Base-by-base conservation (phyloP, 2,797 vertebrate genomes). In the Ataeniobius toweri region DNA sequence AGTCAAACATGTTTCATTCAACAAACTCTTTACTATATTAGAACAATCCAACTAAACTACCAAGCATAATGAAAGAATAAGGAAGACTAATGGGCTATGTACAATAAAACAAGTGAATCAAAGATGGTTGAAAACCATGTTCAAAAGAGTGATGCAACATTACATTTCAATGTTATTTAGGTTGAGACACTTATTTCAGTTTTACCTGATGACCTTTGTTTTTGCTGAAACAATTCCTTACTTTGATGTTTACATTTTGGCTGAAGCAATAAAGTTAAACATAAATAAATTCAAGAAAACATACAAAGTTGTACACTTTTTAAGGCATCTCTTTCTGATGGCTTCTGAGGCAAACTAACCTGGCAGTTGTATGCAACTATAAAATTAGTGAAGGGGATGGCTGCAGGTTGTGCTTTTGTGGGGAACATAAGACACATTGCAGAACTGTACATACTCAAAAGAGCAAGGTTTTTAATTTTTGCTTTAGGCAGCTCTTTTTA, bases 401-500 rank as follows among this genome's bases (percentile, higher is more conserved):
- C 18, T 51, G 16, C 18, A 53, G 6, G 18, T 53, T 20, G 18
- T 53, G 51, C 51, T 53, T 20, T 18, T 53, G 51, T 53, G 5
- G 16, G 51, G 5, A 53, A 53, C 51, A 51, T 14, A 51, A 18
- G 13, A 13, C 50, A 20, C 50, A 22, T 18, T 46, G 24, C 6
- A 46, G 24, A 69, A 69, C 24, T 14, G 13, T 26, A 26, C 5
- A 26, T n/a, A 69, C 26, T 48, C 22, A 24, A 69, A 48, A 48
- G 67, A 26, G 41, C 22, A 69, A 69, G 24, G 41, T 69, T 69
- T 12, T 6, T 69, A 22, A 46, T 46, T 48, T 69, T 12, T 26
- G 67, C 67, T 16, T 69, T 46, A 24, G 12, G 41, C 5, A 69
- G 41, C 67, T 69, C 41, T 67, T 69, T 68, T 46, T 69, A 69